Evolutionary conservation across 2,888 invertebrate genomes (phyloP).

Genomic region (Mesochorus sp.): DNA sequence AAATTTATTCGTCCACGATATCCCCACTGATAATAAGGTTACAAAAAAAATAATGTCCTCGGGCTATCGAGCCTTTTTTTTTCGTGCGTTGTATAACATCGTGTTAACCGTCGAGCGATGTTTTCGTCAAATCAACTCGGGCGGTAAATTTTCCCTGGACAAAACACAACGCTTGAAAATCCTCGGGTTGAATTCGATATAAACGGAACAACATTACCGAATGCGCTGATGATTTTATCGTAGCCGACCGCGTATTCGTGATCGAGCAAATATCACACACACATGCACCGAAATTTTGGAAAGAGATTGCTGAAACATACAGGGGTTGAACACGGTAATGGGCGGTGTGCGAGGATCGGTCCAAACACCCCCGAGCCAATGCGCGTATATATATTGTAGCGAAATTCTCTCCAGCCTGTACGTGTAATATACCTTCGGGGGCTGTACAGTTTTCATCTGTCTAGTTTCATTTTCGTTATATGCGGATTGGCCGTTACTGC

Average conservation of each 20-base stretch:
- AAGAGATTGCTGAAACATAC: no score
- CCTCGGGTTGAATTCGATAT: slow-evolving; percentile 32
- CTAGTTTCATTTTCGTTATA: slow-evolving; percentile 26
- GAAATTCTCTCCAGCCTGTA: not conserved
- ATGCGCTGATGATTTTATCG: slow-evolving; percentile 43
- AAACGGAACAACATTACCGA: slow-evolving; percentile 22
- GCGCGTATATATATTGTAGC: not conserved
- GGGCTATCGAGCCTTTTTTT: no score
- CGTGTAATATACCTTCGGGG: slow-evolving; percentile 7
- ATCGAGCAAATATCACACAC: slow-evolving; percentile 29
- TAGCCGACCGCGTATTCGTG: slow-evolving; percentile 3
- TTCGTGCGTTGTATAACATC: no score
- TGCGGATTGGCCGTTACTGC: not conserved
- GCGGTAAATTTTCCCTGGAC: slow-evolving; percentile 1
- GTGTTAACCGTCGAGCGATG: no score
- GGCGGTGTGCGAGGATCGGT: no score
- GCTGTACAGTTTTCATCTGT: slow-evolving; percentile 23
- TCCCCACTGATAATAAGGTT: no score
- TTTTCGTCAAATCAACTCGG: not conserved
- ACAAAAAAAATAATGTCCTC: no score
- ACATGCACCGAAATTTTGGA: not conserved
- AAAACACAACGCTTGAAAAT: not conserved
- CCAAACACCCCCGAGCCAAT: no score
- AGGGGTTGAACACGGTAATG: no score
- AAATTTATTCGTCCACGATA: no score